Evolutionary conservation across 1,140 invertebrate genomes (phyloP).

Genomic region (Neodiprion virginianus): DNA sequence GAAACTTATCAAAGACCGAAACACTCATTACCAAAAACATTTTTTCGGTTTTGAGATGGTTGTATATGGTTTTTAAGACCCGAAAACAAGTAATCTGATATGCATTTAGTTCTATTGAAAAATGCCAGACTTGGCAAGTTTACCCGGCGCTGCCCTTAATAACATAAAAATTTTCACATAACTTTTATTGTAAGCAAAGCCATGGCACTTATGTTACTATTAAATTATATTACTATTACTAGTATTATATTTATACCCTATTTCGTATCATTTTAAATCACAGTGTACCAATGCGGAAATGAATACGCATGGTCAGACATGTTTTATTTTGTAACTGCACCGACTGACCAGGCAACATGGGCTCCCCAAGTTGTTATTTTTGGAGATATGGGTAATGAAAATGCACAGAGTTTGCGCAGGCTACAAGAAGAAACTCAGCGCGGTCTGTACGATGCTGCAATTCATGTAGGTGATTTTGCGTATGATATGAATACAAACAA

Average conservation of each 20-base stretch:
- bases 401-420: slow-evolving; percentile 82
- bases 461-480: slow-evolving; percentile 96
- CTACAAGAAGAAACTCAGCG: slow-evolving; percentile 83
- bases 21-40: too few relatives aligned
- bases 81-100: too few relatives aligned
- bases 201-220: too few relatives aligned
- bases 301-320: slow-evolving; percentile 78
- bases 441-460: slow-evolving; percentile 84
- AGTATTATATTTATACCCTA: slow-evolving; percentile 1
- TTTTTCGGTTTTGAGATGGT: too few relatives aligned
- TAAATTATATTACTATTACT: slow-evolving; percentile 10
- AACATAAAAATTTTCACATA: too few relatives aligned
- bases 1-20: too few relatives aligned
- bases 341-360: slow-evolving; percentile 71
- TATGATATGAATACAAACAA: slow-evolving; percentile 91
- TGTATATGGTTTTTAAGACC: too few relatives aligned
- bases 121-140: too few relatives aligned
- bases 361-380: slow-evolving; percentile 82
- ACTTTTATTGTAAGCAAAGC: too few relatives aligned
- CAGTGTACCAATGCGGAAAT: slow-evolving; percentile 87
- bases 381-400: slow-evolving; percentile 91
- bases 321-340: slow-evolving; percentile 78
- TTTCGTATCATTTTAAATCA: slow-evolving; percentile 26
- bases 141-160: too few relatives aligned
- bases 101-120: too few relatives aligned